Evolutionary conservation across 2,113 vertebrate species (phyloP).

Genomic region (Marmota flaviventris): DNA sequence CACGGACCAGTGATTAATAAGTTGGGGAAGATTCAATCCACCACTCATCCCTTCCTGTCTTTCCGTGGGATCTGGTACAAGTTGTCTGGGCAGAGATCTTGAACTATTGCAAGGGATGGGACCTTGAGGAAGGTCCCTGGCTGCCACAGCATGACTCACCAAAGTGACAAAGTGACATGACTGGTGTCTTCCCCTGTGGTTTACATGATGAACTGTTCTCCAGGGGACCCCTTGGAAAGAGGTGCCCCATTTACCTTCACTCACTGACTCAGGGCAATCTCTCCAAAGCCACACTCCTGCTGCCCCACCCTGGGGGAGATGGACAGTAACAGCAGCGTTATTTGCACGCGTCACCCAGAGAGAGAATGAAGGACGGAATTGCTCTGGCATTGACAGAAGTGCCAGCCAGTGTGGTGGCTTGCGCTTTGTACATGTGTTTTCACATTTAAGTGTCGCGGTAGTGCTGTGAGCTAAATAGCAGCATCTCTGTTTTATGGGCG

Average conservation of each 20-base stretch:
- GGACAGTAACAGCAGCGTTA: neutral
- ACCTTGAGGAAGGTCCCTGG: neutral
- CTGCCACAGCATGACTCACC: neutral
- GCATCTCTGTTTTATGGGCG: accelerated
- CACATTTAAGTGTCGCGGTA: accelerated
- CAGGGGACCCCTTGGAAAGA: neutral
- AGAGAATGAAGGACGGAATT: neutral
- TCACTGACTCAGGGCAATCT: neutral
- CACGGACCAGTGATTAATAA: neutral
- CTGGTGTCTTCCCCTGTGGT: neutral
- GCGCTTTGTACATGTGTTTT: accelerated
- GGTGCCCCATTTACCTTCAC: neutral
- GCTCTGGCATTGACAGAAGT: neutral
- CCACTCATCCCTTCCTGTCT: neutral
- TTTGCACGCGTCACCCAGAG: accelerated
- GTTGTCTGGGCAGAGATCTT: neutral
- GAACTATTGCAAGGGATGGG: neutral
- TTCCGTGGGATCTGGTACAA: neutral
- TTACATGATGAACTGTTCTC: neutral
- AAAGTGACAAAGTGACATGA: neutral
- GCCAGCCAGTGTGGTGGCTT: neutral
- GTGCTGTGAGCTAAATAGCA: neutral
- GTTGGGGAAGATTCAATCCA: neutral
- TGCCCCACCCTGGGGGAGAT: neutral
- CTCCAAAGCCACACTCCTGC: accelerated